Conservation (phyloP, 2,113 vertebrate species). For the Alethe castanea region DNA sequence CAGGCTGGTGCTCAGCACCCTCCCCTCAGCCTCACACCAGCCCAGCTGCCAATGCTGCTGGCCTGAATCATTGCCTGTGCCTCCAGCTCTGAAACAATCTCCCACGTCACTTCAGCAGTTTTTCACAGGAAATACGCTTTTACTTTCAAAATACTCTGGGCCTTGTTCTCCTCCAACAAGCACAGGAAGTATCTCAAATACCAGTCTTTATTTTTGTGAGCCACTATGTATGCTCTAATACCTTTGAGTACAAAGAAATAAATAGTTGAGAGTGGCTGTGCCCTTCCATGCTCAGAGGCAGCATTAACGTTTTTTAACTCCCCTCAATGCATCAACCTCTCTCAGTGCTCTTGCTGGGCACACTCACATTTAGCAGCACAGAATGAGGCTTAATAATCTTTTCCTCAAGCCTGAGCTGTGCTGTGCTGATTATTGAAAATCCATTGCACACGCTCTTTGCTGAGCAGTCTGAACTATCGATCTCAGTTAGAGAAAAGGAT, state of each 20-base stretch:
- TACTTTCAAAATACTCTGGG: slow-evolving; percentile 41
- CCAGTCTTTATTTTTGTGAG: background rate
- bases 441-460: background rate
- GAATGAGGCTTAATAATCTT: background rate
- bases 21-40: background rate
- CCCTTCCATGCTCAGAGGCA: background rate
- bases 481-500: background rate
- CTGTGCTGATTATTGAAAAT: background rate
- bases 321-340: background rate
- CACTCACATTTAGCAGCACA: background rate
- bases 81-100: background rate
- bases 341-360: background rate
- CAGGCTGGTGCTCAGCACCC: background rate
- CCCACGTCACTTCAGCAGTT: background rate
- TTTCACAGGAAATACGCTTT: slow-evolving; percentile 43
- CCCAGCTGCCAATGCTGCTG: background rate
- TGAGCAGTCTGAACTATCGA: background rate
- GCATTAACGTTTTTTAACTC: background rate
- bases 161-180: background rate
- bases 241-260: background rate
- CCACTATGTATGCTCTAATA: background rate
- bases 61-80: background rate
- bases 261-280: background rate
- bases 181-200: slow-evolving; percentile 39
- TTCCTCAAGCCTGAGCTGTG: background rate